Evolutionary conservation across 2,888 invertebrate genomes (phyloP).

Genomic region (Dynastes hyllus): DNA sequence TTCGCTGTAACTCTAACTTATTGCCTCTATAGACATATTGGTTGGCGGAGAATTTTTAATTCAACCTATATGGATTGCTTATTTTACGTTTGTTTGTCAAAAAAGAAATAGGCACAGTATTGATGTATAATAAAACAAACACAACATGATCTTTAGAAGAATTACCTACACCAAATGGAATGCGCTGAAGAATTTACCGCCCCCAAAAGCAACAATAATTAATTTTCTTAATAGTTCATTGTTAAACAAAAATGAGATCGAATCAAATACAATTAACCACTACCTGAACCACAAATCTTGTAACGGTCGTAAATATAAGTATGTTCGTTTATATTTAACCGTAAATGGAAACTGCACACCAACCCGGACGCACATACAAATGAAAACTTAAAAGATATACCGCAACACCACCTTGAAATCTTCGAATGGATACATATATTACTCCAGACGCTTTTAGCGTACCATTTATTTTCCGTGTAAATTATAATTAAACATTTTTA

Average conservation of each 20-base stretch:
- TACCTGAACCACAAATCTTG: slow-evolving; percentile 5
- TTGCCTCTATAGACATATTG: no score
- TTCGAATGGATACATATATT: background rate
- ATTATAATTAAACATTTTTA: slow-evolving; percentile 4
- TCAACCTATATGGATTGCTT: no score
- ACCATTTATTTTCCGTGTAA: background rate
- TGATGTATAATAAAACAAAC: background rate
- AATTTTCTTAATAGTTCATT: slow-evolving; percentile 6
- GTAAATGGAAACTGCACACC: slow-evolving; percentile 15
- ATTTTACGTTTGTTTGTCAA: no score
- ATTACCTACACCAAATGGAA: background rate
- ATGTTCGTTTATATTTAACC: background rate
- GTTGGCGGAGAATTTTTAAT: no score
- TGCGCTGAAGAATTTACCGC: background rate
- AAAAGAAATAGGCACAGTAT: background rate
- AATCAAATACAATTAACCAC: slow-evolving; percentile 3
- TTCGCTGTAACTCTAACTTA: no score
- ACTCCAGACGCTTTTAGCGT: background rate
- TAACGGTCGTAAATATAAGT: background rate
- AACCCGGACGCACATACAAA: slow-evolving; percentile 18
- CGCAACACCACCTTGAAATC: slow-evolving; percentile 21
- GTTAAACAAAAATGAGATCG: background rate
- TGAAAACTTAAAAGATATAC: slow-evolving; percentile 15
- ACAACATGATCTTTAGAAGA: background rate
- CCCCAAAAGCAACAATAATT: slow-evolving; percentile 7